These are phyloP conservation scores for Graptemys geographica DNA, from an alignment of 2,797 vertebrate genomes.

Conservation along the genomic window DNA sequence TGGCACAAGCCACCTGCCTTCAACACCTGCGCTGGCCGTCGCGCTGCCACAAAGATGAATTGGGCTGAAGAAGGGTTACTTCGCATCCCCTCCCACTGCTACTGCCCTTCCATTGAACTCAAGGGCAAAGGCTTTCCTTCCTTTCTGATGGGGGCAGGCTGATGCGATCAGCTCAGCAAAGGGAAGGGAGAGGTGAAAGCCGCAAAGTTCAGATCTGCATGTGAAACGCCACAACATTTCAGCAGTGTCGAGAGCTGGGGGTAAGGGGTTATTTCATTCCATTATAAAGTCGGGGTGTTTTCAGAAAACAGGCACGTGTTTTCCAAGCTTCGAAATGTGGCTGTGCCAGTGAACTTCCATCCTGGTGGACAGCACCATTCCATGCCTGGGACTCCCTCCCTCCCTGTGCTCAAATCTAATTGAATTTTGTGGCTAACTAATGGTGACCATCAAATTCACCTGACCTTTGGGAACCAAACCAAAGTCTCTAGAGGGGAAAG, in stretches of 20 bases:
- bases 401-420: not conserved
- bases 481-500: not conserved
- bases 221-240: not conserved
- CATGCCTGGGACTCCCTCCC: not conserved
- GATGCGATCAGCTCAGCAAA: rapidly evolving
- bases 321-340: not conserved
- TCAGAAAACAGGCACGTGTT: not conserved
- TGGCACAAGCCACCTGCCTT: not conserved
- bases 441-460: not conserved
- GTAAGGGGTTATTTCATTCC: not conserved
- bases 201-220: not conserved
- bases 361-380: not conserved
- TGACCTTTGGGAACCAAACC: rapidly evolving
- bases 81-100: not conserved
- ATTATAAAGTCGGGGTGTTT: not conserved
- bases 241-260: not conserved
- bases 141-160: not conserved
- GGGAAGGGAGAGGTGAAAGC: not conserved
- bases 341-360: not conserved
- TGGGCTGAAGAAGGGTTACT: not conserved
- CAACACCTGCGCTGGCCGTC: not conserved
- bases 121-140: not conserved
- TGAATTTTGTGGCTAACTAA: not conserved
- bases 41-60: not conserved
- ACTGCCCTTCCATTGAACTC: not conserved